Percentiles rank a stretch among this genome's conserved stretches.
These are phyloP conservation scores for Amiota mariae DNA, from an alignment of 2,888 invertebrate genomes.

Conservation along the genomic window DNA sequence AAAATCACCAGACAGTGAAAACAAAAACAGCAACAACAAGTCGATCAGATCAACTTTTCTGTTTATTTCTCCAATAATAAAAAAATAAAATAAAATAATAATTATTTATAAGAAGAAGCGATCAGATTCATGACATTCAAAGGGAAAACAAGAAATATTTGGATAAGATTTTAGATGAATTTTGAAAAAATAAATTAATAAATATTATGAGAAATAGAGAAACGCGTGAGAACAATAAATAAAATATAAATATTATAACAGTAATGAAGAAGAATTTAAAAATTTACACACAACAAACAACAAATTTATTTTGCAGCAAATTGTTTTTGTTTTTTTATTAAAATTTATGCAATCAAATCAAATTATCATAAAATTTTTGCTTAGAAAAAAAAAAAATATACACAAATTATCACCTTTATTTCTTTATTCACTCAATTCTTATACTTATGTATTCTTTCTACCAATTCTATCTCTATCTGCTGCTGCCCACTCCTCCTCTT, in stretches of 20 bases:
- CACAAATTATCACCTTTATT: background rate
- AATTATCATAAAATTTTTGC: background rate
- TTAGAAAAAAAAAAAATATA: slow-evolving; percentile 17
- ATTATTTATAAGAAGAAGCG: background rate
- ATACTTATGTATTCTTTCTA: background rate
- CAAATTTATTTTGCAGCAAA: background rate
- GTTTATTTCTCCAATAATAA: background rate
- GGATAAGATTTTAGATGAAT: background rate
- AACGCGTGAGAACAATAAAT: slow-evolving; percentile 23
- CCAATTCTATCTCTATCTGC: background rate
- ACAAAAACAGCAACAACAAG: background rate
- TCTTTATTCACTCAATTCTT: no score
- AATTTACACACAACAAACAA: no score
- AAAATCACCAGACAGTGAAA: slow-evolving; percentile 4
- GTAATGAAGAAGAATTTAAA: background rate
- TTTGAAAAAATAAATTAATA: background rate
- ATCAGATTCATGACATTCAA: no score
- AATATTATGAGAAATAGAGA: background rate
- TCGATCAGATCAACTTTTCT: background rate
- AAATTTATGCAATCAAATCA: slow-evolving; percentile 48
- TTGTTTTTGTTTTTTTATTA: slow-evolving; percentile 14
- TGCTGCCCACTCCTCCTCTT: no score
- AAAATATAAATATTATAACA: slow-evolving; percentile 31
- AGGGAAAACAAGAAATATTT: background rate
- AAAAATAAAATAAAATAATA: background rate